Conservation (phyloP, 2,888 invertebrate species). For the Hipparchia sbordonii region DNA sequence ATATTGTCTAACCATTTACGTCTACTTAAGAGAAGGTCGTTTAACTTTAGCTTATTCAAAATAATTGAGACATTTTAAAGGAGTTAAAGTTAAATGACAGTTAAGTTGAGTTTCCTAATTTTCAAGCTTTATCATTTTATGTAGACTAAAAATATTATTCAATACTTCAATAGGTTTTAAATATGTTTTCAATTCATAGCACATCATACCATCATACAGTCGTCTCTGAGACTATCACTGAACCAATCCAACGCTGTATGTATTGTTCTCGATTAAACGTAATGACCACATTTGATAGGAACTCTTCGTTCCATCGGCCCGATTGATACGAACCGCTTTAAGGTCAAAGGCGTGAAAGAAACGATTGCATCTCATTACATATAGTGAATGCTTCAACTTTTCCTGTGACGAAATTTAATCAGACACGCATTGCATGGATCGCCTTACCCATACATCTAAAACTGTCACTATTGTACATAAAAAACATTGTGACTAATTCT, state of each 20-base stretch:
- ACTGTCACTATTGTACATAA: conserved; percentile 19
- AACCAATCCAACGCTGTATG: conserved; percentile 64
- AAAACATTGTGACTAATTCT: conserved; percentile 5
- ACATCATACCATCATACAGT: neutral
- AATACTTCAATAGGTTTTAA: too few species aligned
- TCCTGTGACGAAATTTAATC: conserved; percentile 40
- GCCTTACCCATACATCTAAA: conserved; percentile 22
- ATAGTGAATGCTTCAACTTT: conserved; percentile 35
- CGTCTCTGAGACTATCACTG: conserved; percentile 49
- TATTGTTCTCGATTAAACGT: conserved; percentile 73
- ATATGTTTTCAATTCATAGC: neutral
- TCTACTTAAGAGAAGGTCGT: too few species aligned
- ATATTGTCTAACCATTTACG: too few species aligned
- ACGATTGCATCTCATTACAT: conserved; percentile 39
- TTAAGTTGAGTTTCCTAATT: too few species aligned
- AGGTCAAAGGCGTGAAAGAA: conserved; percentile 41
- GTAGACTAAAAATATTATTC: too few species aligned
- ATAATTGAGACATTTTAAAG: too few species aligned
- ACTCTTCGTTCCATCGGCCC: conserved; percentile 53
- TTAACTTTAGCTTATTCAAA: too few species aligned
- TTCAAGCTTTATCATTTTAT: too few species aligned
- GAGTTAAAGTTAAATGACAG: too few species aligned
- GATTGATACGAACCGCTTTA: conserved; percentile 26
- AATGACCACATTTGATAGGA: conserved; percentile 72
- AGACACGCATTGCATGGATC: conserved; percentile 30